Base-by-base conservation (phyloP, 2,888 invertebrate species). In the Eupithecia tripunctaria region DNA sequence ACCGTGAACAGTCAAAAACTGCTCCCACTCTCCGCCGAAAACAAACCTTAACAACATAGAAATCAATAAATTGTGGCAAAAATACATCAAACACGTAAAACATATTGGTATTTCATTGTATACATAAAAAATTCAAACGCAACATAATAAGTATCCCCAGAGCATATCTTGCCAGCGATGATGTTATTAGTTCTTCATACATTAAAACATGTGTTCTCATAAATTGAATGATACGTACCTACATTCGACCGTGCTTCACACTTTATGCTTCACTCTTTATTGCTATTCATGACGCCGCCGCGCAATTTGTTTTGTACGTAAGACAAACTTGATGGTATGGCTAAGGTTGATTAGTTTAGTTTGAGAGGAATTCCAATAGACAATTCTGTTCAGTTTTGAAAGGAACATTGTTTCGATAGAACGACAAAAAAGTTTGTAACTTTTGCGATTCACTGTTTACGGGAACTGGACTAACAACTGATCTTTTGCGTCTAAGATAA, bases 201-300 rank as follows among this genome's bases (percentile, higher is more conserved):
- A 69, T 69, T 64, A 51, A 38, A 47, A 64, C 43, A 51, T 29
- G 27, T 64, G 38, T 56, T 63, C 38, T 56, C 72, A 70, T 66
- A 72, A 76, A 77, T 77, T 79, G 74, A 79, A 77, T 76, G 79
- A 75, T 76, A 78, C n/a, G n/a, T n/a, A n/a, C n/a, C n/a, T n/a
- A n/a, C 72, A 73, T 76, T 74, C 70, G 72, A 72, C 74, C 72
- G 38, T 63, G 63, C 65, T 72, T 71, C 14, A 56, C 64, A 60
- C 51, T 79, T 76, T 77, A 74, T n/a, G n/a, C n/a, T n/a, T n/a
- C n/a, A n/a, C n/a, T n/a, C 69, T 72, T 72, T 65, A 75, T 78
- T 79, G 73, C 68, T 78, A 78, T 78, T 79, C 78, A 79, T 71
- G 72, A 51, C 75, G 74, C 68, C 72, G 76, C 68, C 71, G 68